A percentile compares a stretch with the other conserved stretches of the same genome.
Conservation (phyloP, 2,113 vertebrate genomes). For the Synodontis membranacea region DNA sequence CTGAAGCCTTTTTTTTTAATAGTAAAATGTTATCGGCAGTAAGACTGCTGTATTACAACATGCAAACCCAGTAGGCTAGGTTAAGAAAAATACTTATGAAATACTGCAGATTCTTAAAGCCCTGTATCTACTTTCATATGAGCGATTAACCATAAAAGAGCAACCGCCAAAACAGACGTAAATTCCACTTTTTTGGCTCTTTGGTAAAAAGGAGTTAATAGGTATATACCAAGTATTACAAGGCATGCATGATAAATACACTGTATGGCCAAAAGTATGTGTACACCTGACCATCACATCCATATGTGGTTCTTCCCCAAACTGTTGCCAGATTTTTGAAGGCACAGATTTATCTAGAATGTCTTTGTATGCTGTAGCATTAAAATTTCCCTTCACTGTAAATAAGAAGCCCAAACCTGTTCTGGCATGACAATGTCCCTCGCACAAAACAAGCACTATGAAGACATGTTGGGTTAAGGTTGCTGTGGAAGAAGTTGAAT, state of each 20-base stretch:
- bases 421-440: background rate
- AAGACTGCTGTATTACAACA: too few relatives aligned
- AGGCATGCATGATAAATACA: background rate
- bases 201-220: background rate
- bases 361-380: background rate
- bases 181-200: too few relatives aligned
- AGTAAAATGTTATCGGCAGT: too few relatives aligned
- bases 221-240: background rate
- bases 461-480: background rate
- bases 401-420: background rate
- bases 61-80: too few relatives aligned
- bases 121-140: too few relatives aligned
- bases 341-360: background rate
- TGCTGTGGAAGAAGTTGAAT: background rate
- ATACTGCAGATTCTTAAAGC: too few relatives aligned
- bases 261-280: background rate
- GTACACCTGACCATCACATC: background rate
- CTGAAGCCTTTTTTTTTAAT: too few relatives aligned
- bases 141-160: too few relatives aligned
- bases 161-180: too few relatives aligned
- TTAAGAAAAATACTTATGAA: too few relatives aligned
- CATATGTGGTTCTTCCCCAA: too few relatives aligned
- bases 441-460: background rate
- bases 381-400: background rate
- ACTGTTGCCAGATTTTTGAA: background rate